These are phyloP conservation scores for Lamproptera curius DNA, from an alignment of 2,888 invertebrate species.

Conservation along the genomic window DNA sequence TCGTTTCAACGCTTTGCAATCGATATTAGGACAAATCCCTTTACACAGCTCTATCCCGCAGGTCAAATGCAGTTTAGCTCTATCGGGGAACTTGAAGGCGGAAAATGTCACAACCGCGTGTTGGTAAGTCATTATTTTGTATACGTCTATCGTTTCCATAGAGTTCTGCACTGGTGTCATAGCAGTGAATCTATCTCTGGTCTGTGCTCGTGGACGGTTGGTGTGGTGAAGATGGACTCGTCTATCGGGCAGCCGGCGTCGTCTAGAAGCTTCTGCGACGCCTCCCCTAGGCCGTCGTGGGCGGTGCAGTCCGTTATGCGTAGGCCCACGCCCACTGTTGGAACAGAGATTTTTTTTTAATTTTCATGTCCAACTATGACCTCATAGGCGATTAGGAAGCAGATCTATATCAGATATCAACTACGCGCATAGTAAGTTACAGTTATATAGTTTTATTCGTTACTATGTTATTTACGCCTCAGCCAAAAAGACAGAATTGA, in stretches of 20 bases:
- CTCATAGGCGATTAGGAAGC: too few relatives aligned
- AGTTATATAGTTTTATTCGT: too few relatives aligned
- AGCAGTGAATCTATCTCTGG: constrained; percentile 61
- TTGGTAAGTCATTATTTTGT: constrained; percentile 72
- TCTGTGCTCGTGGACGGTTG: constrained; percentile 63
- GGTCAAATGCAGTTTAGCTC: constrained; percentile 86
- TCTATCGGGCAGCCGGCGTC: constrained; percentile 87
- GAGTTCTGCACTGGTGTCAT: constrained; percentile 43
- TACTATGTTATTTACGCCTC: too few relatives aligned
- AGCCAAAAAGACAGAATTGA: too few relatives aligned
- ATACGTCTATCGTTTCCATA: constrained; percentile 38
- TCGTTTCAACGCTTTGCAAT: constrained; percentile 62
- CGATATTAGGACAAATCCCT: constrained; percentile 82
- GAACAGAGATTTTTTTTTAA: too few relatives aligned
- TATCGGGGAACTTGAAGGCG: constrained; percentile 90
- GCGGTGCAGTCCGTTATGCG: constrained; percentile 87
- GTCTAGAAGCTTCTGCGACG: constrained; percentile 85
- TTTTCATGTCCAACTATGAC: too few relatives aligned
- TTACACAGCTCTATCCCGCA: constrained; percentile 88
- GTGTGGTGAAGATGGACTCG: constrained; percentile 79
- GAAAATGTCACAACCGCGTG: constrained; percentile 82
- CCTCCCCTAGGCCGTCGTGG: constrained; percentile 87
- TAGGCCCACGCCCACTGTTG: constrained; percentile 83
- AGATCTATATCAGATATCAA: too few relatives aligned
- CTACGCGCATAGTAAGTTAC: too few relatives aligned